These are phyloP conservation scores for Tetropium fuscum DNA, from an alignment of 2,888 invertebrate genomes.

Conservation along the genomic window DNA sequence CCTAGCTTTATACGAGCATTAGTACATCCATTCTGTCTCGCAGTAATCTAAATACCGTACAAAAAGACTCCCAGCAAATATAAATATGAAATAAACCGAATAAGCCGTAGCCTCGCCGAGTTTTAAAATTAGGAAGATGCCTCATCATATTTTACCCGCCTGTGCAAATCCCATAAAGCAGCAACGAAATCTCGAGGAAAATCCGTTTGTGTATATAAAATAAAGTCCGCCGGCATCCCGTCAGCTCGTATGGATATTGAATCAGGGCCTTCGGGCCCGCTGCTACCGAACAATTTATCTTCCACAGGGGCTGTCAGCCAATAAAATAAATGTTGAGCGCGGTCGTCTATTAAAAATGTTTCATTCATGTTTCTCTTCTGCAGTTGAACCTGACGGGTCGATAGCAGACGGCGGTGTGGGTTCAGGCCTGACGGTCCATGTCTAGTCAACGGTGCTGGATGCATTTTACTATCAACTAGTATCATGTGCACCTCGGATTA, in stretches of 20 bases:
- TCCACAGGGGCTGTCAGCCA: constrained; percentile 9
- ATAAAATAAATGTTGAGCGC: constrained; percentile 25
- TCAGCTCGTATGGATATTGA: constrained; percentile 12
- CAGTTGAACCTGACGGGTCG: constrained; percentile 34
- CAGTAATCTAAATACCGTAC: too few species aligned
- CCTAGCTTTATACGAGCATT: too few species aligned
- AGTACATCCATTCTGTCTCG: too few species aligned
- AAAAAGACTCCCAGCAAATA: too few species aligned
- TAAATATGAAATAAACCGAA: background rate
- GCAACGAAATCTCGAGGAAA: constrained; percentile 18
- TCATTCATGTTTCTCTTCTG: constrained; percentile 40
- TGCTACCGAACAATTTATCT: constrained; percentile 18
- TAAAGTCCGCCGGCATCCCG: constrained; percentile 20
- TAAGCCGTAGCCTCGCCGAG: background rate
- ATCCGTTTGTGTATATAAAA: constrained; percentile 27
- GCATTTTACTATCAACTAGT: constrained; percentile 21
- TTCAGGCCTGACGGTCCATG: constrained; percentile 21
- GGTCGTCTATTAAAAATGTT: constrained; percentile 41
- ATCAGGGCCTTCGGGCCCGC: constrained; percentile 6
- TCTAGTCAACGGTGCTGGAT: constrained; percentile 24
- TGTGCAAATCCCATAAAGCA: constrained; percentile 23
- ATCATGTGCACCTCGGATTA: constrained; percentile 1
- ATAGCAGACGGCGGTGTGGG: constrained; percentile 41
- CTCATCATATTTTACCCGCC: constrained; percentile 12
- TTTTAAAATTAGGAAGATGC: constrained; percentile 22